A percentile compares a stretch with the other conserved stretches of the same genome.
phyloP scores from a whole-genome alignment of 1,140 invertebrate genomes.

The Sycobia sp. region DNA sequence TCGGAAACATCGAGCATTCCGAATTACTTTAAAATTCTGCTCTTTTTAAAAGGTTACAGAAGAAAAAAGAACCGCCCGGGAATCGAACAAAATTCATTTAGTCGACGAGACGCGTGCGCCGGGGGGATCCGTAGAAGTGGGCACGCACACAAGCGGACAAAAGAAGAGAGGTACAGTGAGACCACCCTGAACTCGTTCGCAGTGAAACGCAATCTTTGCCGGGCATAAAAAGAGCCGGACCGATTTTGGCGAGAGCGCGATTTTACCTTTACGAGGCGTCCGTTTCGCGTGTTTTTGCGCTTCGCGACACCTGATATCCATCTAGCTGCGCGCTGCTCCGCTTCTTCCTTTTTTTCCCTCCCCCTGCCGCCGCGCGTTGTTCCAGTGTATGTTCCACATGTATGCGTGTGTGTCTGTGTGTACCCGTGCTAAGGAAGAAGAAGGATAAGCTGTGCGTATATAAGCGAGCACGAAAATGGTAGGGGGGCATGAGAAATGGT shows the following conservation, averaged over 20 bases:
- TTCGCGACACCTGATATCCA: slow-evolving; percentile 26
- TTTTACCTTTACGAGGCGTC: slow-evolving; percentile 31
- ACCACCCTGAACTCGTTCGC: slow-evolving; percentile 5
- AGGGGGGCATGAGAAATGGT: slow-evolving; percentile 16
- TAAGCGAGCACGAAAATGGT: background rate
- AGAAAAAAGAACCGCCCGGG: too few relatives aligned
- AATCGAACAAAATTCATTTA: too few relatives aligned
- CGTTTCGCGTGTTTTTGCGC: slow-evolving; percentile 28
- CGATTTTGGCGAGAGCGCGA: slow-evolving; percentile 16
- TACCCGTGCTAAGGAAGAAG: too few relatives aligned
- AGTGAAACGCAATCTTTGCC: slow-evolving; percentile 16
- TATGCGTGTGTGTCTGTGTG: too few relatives aligned
- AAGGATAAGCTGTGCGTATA: background rate
- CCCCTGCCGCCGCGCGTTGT: background rate
- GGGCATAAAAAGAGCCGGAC: slow-evolving; percentile 7
- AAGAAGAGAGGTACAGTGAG: background rate
- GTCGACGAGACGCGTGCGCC: too few relatives aligned
- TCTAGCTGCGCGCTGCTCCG: background rate
- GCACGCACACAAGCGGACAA: too few relatives aligned
- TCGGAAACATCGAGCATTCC: too few relatives aligned
- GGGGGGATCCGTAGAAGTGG: too few relatives aligned
- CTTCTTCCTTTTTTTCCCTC: too few relatives aligned
- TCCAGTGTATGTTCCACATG: too few relatives aligned
- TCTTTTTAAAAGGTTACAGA: too few relatives aligned
- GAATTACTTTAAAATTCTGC: too few relatives aligned